Base-by-base conservation (phyloP, 53 echinoderm and acorn worm genomes). In the Patiria pectinifera region DNA sequence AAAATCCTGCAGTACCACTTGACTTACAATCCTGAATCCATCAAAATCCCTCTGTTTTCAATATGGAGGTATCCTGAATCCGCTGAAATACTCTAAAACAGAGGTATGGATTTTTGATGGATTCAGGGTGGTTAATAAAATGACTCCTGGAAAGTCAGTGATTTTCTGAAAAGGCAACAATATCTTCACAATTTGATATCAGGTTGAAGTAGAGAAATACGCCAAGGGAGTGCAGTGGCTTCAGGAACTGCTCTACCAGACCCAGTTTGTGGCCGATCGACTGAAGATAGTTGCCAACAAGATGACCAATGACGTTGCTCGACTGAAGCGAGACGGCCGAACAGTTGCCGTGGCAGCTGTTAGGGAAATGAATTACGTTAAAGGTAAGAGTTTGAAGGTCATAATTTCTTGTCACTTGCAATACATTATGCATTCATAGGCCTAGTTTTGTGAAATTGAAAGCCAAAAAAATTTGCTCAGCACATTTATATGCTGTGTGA, bases 141-240 rank as follows among this genome's bases (percentile, higher is more conserved):
- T 53, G 53, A 53, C 53, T 53, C 8, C 8, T 53, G 53, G 8
- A 53, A 53, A 53, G 53, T 53, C 53, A 53, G 0, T 53, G 0
- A 6, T 53, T 8, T 53, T 53, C 53, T 53, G 53, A 66, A 18
- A 11, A 66, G 15, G 4, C 4, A 16, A 66, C 14, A 11, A 22
- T 92, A 15, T 91, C 59, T 91, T 16, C 43, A 12, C 19, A 11
- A 15, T 79, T 7, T n/a, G 48, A 77, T 83, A 60, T 0, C 19
- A 97, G 99, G 97, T 97, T 44, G 99, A 99, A 71, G 93, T 93
- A 43, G 99, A 97, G 74, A 99, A 99, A 62, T 99, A 99, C 80
- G 22, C 24, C 5, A 78, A 78, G 25, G 99, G 96, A 0, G 98
- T 98, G 8, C 92, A 94, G 83, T 98, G 98, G 98, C 83, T 98